These are phyloP conservation scores for Meloidogyne exigua DNA, from an alignment of 1,140 invertebrate genomes.

Conservation along the genomic window DNA sequence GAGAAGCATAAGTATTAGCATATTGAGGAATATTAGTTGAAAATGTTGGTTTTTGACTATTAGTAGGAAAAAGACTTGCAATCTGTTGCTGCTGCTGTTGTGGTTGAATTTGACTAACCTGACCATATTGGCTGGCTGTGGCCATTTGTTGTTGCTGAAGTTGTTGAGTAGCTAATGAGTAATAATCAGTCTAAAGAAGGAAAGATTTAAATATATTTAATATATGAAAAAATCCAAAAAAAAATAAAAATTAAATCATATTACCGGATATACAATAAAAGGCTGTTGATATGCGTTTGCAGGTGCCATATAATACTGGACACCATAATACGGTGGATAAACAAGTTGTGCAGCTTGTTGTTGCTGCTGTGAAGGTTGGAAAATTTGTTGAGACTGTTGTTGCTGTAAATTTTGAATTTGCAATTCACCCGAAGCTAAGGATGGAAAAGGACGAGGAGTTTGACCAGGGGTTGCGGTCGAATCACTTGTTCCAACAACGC, in stretches of 20 bases:
- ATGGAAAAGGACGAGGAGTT: background rate
- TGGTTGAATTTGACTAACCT: background rate
- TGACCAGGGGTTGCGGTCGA: background rate
- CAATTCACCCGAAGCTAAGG: background rate
- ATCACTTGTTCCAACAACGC: background rate
- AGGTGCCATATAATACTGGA: background rate
- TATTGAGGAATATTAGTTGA: background rate
- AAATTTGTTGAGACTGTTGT: background rate
- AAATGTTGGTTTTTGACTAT: background rate
- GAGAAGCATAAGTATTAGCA: background rate
- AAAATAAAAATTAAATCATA: background rate
- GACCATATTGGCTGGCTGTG: background rate
- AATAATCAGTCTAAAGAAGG: background rate
- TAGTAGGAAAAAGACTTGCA: background rate
- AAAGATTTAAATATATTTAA: background rate
- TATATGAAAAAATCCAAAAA: background rate
- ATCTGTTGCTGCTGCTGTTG: background rate
- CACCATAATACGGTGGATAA: background rate
- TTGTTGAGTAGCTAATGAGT: slow-evolving; percentile 4
- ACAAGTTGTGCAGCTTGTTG: background rate
- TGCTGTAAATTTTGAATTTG: background rate
- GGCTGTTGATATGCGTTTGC: background rate
- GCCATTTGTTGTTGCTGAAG: background rate
- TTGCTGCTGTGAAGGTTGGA: background rate
- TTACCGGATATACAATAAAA: slow-evolving; percentile 5